Conservation (phyloP, 2,113 vertebrate genomes). For the Chaetodon auriga region DNA sequence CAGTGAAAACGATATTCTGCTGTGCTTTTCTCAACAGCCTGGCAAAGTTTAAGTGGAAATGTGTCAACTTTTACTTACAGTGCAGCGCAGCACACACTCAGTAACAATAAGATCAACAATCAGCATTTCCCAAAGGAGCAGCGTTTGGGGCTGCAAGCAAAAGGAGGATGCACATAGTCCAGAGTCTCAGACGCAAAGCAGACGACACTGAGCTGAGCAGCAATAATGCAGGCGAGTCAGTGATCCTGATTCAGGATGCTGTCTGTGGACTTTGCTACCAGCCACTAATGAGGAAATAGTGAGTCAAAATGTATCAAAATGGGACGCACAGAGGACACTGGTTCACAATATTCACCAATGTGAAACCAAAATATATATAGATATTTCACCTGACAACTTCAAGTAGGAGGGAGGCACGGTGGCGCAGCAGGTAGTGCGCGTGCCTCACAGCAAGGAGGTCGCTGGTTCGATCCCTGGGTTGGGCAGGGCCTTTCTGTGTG, state of each 20-base stretch:
- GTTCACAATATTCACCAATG: no score
- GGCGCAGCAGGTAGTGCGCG: no score
- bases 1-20: neutral
- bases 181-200: neutral
- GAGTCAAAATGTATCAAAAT: no score
- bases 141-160: neutral
- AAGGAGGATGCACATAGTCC: constrained; percentile 10
- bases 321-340: neutral
- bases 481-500: no score
- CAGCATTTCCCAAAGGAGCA: constrained; percentile 14
- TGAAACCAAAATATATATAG: no score
- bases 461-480: no score
- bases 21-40: constrained; percentile 2
- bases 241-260: neutral
- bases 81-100: neutral
- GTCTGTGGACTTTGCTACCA: neutral
- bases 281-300: neutral
- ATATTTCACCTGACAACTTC: no score
- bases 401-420: no score
- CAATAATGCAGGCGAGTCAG: neutral
- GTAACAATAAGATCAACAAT: constrained; percentile 4
- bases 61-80: constrained; percentile 13
- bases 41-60: constrained; percentile 27
- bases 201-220: neutral
- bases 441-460: no score